Conservation (phyloP, 1,140 invertebrate species). For the Meloidogyne hapla region DNA sequence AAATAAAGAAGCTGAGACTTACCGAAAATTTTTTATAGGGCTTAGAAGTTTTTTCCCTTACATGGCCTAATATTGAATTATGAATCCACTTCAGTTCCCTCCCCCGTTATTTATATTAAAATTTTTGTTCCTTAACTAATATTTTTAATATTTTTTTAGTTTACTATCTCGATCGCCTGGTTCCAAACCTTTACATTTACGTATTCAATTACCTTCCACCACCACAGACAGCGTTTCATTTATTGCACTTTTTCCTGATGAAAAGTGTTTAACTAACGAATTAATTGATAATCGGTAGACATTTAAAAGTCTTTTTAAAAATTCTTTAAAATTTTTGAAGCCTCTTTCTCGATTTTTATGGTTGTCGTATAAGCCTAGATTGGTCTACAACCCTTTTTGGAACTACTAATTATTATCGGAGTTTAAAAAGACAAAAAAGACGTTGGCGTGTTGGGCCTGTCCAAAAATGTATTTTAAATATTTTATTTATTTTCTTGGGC, state of each 20-base stretch:
- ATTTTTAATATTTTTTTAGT: neutral
- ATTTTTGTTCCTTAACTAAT: too few relatives aligned
- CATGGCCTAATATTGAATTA: too few relatives aligned
- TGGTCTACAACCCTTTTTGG: slow-evolving; percentile 8
- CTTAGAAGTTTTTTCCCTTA: too few relatives aligned
- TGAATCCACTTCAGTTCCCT: too few relatives aligned
- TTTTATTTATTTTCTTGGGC: too few relatives aligned
- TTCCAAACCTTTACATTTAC: neutral
- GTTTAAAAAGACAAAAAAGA: neutral
- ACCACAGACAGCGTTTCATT: neutral
- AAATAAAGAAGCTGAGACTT: too few relatives aligned
- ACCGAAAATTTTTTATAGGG: too few relatives aligned
- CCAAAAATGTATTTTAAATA: neutral
- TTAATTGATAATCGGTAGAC: slow-evolving; percentile 9
- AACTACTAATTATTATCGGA: neutral
- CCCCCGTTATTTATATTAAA: too few relatives aligned
- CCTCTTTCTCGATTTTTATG: slow-evolving; percentile 4
- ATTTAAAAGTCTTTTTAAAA: neutral
- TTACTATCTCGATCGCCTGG: neutral
- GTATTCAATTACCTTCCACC: neutral
- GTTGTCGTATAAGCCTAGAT: neutral
- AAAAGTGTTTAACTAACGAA: neutral
- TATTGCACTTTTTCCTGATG: neutral
- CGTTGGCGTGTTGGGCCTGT: slow-evolving; percentile 6
- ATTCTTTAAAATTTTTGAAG: neutral